These are phyloP conservation scores for Eupithecia abbreviata DNA, from an alignment of 2,888 invertebrate genomes.

Conservation along the genomic window DNA sequence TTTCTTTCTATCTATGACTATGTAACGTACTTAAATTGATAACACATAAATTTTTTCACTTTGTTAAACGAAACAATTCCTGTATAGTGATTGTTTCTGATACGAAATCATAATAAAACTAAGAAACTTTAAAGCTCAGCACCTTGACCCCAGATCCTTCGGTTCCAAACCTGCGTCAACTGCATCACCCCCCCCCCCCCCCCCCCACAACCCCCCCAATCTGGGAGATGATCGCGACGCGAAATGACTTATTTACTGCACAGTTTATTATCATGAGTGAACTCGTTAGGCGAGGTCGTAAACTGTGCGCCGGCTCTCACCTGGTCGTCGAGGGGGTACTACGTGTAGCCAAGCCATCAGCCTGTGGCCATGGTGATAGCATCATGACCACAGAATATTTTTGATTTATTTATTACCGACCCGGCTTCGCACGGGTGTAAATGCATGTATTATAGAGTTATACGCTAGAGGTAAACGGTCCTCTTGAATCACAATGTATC, in stretches of 20 bases:
- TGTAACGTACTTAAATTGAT: no score
- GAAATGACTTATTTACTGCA: slow-evolving; percentile 62
- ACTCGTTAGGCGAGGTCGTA: slow-evolving; percentile 68
- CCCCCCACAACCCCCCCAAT: slow-evolving; percentile 18
- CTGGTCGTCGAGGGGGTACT: slow-evolving; percentile 51
- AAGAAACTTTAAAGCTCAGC: neutral
- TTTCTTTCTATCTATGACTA: no score
- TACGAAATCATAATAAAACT: no score
- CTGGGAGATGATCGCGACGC: slow-evolving; percentile 49
- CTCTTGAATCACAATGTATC: no score
- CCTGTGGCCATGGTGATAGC: neutral
- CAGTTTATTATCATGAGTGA: slow-evolving; percentile 66
- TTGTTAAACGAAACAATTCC: no score
- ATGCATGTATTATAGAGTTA: no score
- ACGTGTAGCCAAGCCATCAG: slow-evolving; percentile 33
- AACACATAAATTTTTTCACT: no score
- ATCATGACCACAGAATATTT: neutral
- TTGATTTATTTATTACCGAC: no score
- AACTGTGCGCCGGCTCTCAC: slow-evolving; percentile 56
- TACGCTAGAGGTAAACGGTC: no score
- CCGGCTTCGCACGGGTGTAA: no score
- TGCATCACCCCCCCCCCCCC: slow-evolving; percentile 15
- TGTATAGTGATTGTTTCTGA: no score
- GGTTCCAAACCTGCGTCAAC: neutral
- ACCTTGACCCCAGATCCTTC: neutral